These are phyloP conservation scores for Urechis unicinctus DNA, from an alignment of 2,888 invertebrate species.

Conservation along the genomic window DNA sequence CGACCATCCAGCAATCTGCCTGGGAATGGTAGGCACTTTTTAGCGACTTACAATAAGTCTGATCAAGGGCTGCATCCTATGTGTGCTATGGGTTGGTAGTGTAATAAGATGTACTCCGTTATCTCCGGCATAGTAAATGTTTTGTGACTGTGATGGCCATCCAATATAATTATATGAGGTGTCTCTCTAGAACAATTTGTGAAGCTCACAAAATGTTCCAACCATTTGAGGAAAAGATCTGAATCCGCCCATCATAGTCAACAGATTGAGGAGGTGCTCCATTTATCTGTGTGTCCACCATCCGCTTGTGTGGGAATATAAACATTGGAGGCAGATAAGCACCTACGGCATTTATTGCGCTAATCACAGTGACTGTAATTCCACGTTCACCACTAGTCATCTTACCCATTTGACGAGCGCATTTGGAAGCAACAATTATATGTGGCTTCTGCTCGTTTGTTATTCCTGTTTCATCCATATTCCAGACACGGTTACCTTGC, in stretches of 20 bases:
- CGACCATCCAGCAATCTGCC: conserved; percentile 21
- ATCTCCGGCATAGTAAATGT: conserved; percentile 27
- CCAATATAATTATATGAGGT: conserved; percentile 37
- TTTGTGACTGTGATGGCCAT: conserved; percentile 41
- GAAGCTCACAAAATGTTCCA: conserved; percentile 42
- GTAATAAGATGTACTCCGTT: conserved; percentile 8
- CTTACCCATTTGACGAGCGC: background rate
- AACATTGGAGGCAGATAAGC: conserved; percentile 11
- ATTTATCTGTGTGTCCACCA: conserved; percentile 30
- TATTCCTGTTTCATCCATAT: background rate
- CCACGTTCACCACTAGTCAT: conserved; percentile 6
- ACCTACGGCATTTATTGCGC: conserved; percentile 4
- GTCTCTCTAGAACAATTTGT: conserved; percentile 24
- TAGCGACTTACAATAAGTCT: conserved; percentile 24
- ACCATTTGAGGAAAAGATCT: conserved; percentile 28
- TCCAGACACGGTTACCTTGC: background rate
- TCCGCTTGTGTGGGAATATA: conserved; percentile 33
- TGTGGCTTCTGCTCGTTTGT: conserved; percentile 1
- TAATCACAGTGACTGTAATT: conserved; percentile 3
- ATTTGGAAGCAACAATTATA: conserved; percentile 2
- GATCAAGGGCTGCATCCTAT: conserved; percentile 29
- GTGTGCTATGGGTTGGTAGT: conserved; percentile 44
- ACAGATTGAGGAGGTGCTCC: conserved; percentile 34
- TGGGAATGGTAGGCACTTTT: conserved; percentile 20
- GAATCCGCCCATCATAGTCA: conserved; percentile 32